Base-by-base conservation (phyloP, 2,888 invertebrate genomes). In the Ganaspis brasiliensis region DNA sequence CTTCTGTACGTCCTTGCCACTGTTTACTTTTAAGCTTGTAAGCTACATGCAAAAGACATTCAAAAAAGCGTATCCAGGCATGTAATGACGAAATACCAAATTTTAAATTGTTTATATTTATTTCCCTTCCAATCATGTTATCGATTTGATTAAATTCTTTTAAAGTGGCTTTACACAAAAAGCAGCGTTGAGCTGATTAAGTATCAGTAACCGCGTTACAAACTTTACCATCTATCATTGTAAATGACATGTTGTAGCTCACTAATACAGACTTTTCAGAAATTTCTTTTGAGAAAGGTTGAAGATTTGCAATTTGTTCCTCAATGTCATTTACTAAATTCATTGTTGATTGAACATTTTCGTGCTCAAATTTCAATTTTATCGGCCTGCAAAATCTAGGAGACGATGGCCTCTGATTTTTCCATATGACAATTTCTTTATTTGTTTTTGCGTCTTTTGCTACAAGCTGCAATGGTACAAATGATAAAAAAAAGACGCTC, bases 151-250 rank as follows among this genome's bases (percentile, higher is more conserved):
- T 57, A 26, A 57, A 52, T 2, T 31, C 31, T 31, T 31, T 76
- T 19, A n/a, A 57, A 71, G 12, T 72, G 35, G 3, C 71, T 52
- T 21, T 16, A 0, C 31, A 59, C 26, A 59, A 26, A 59, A 31
- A 35, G 26, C 59, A 26, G n/a, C 59, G 59, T 31, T 31, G 59
- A 6, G 45, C 45, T 45, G 45, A 45, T 45, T 45, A 9, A 45
- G 45, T 45, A 45, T n/a, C 45, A 45, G 45, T 45, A 45, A 45
- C 45, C 14, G 45, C 45, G 45, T 45, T 45, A n/a, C 45, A 45
- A 16, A 84, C 75, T 63, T 84, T 81, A 16, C 73, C 77, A 74
- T 82, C 82, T 55, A 80, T 78, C 83, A 82, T 84, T 21, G 81
- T 59, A 31, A 31, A 31, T 4, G 31, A 31, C 31, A 31, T 31